phyloP scores from a whole-genome alignment of 2,113 vertebrate genomes.

The Neoarius graeffei region DNA sequence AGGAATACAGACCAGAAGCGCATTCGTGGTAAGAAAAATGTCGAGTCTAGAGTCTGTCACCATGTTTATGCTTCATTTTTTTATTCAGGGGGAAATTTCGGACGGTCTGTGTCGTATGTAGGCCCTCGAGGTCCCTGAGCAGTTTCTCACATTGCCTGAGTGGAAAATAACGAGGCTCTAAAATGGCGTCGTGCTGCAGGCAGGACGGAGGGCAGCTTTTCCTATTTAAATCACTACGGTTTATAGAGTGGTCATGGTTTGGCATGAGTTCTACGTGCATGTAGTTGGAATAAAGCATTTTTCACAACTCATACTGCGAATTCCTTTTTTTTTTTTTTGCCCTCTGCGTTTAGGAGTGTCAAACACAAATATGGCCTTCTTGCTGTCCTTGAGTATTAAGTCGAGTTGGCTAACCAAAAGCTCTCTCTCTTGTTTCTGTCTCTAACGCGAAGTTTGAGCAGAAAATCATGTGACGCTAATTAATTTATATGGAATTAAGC shows the following conservation, averaged over 20 bases:
- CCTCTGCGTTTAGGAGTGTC: neutral
- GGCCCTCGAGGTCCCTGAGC: slow-evolving; percentile 79
- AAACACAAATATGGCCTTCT: slow-evolving; percentile 3
- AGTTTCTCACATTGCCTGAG: slow-evolving; percentile 76
- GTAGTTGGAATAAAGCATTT: neutral
- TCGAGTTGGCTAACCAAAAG: neutral
- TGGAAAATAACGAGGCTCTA: slow-evolving; percentile 65
- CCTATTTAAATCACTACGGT: slow-evolving; percentile 47
- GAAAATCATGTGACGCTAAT: neutral
- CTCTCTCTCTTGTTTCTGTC: neutral
- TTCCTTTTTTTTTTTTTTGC: too few species aligned
- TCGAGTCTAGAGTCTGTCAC: neutral
- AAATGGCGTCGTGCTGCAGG: slow-evolving; percentile 78
- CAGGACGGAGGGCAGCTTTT: slow-evolving; percentile 77
- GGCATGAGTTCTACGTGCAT: neutral
- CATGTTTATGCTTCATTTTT: slow-evolving; percentile 56
- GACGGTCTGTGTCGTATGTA: slow-evolving; percentile 67
- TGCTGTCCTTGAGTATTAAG: slow-evolving; percentile 9
- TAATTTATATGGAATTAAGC: neutral
- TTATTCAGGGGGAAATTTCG: slow-evolving; percentile 71
- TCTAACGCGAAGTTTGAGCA: neutral
- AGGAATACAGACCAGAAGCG: slow-evolving; percentile 42
- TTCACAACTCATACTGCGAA: too few species aligned
- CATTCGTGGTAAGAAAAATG: slow-evolving; percentile 70
- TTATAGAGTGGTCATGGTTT: slow-evolving; percentile 1